Conservation (phyloP, 2,797 vertebrate genomes). For the Tamandua tetradactyla region DNA sequence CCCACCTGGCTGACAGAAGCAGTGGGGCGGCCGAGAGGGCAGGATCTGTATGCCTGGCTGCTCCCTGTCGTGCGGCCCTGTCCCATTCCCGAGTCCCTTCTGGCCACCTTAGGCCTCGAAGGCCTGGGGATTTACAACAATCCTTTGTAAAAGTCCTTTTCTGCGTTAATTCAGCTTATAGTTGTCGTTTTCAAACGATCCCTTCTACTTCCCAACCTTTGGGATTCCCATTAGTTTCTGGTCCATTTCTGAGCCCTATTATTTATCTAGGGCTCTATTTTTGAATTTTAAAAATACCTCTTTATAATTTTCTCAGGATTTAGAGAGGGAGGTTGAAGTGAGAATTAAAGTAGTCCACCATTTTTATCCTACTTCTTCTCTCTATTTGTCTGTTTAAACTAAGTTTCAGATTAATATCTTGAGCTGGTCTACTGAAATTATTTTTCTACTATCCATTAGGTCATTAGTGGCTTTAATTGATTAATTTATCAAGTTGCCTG, state of each 20-base stretch:
- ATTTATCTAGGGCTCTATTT: no score
- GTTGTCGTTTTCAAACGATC: background rate
- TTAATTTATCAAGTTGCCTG: background rate
- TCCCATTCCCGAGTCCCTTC: background rate
- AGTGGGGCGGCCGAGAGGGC: rapidly evolving
- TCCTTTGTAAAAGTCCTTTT: background rate
- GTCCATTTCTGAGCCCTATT: background rate
- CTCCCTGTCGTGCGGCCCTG: background rate
- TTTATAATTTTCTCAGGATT: background rate
- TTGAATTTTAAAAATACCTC: background rate
- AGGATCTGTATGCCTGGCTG: background rate
- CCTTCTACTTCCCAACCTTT: background rate
- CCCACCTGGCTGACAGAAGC: background rate
- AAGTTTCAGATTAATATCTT: background rate
- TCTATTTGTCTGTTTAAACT: background rate
- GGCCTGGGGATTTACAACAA: no score
- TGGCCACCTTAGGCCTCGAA: background rate
- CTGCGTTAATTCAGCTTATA: background rate
- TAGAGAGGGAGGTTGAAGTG: background rate
- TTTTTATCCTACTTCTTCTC: background rate
- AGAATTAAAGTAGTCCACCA: background rate
- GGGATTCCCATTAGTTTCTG: background rate
- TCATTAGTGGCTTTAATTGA: background rate
- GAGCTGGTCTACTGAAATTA: background rate
- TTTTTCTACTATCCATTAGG: background rate